These are phyloP conservation scores for Achroia grisella DNA, from an alignment of 1,140 invertebrate genomes.

Conservation along the genomic window DNA sequence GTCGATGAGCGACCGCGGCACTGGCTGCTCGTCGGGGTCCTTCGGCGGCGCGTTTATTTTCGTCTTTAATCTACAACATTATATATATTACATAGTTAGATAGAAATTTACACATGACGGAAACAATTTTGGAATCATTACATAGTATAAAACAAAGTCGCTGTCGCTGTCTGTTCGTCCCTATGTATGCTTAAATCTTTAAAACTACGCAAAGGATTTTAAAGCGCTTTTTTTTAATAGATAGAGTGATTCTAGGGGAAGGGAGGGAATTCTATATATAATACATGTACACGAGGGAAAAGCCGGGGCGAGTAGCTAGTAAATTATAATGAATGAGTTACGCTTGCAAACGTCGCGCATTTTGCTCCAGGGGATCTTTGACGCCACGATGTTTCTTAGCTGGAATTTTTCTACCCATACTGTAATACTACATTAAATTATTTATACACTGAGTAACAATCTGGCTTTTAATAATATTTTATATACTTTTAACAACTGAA, in stretches of 20 bases:
- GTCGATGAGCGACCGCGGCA: slow-evolving; percentile 77
- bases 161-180: too few relatives aligned
- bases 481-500: too few relatives aligned
- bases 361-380: slow-evolving; percentile 80
- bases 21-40: slow-evolving; percentile 77
- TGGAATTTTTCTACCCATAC: slow-evolving; percentile 84
- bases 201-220: too few relatives aligned
- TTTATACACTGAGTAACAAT: slow-evolving; percentile 1
- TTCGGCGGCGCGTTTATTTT: slow-evolving; percentile 81
- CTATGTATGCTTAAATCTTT: too few relatives aligned
- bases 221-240: too few relatives aligned
- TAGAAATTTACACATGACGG: neutral
- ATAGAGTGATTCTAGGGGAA: too few relatives aligned
- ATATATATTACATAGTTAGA: slow-evolving; percentile 1
- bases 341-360: slow-evolving; percentile 74
- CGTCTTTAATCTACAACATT: slow-evolving; percentile 74
- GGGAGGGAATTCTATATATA: too few relatives aligned
- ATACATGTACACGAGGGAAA: too few relatives aligned
- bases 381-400: slow-evolving; percentile 81
- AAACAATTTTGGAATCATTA: neutral
- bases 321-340: slow-evolving; percentile 30
- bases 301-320: too few relatives aligned
- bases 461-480: too few relatives aligned
- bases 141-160: neutral
- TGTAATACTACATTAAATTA: neutral